A percentile compares a stretch with the other conserved stretches of the same genome.
These are phyloP conservation scores for Euborellia annulipes DNA, from an alignment of 1,140 invertebrate genomes.

Conservation along the genomic window DNA sequence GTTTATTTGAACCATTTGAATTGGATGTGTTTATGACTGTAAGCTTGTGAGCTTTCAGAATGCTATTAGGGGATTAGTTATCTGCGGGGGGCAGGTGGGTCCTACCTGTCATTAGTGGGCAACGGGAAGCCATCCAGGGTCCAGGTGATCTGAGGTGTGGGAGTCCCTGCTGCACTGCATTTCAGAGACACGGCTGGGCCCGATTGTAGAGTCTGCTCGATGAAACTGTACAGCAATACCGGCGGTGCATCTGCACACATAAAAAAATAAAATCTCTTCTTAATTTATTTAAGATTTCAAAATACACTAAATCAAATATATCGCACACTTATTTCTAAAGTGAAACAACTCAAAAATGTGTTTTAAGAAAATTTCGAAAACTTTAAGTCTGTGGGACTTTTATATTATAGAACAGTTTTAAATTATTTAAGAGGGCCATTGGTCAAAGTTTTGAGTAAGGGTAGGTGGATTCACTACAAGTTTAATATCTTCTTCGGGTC, in stretches of 20 bases:
- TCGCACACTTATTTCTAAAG: too few species aligned
- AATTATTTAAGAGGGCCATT: too few species aligned
- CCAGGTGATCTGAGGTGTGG: slow-evolving; percentile 69
- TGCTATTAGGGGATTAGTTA: not conserved
- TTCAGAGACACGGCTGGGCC: slow-evolving; percentile 71
- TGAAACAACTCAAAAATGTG: too few species aligned
- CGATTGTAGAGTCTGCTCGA: slow-evolving; percentile 67
- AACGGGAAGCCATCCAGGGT: slow-evolving; percentile 61
- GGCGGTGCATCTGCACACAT: slow-evolving; percentile 61
- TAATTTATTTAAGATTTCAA: too few species aligned
- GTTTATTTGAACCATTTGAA: not conserved
- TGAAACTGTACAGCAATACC: slow-evolving; percentile 61
- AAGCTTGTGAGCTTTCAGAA: not conserved
- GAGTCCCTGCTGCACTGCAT: slow-evolving; percentile 72
- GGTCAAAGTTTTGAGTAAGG: too few species aligned
- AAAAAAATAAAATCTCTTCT: not conserved
- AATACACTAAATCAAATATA: too few species aligned
- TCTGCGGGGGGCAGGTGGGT: slow-evolving; percentile 9
- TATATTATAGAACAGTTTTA: too few species aligned
- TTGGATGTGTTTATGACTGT: not conserved
- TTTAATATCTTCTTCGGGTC: too few species aligned
- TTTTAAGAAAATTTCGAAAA: too few species aligned
- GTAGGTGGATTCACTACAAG: too few species aligned
- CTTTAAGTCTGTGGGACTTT: too few species aligned
- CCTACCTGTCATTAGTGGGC: slow-evolving; percentile 52